Evolutionary conservation across 35 echinoderm and acorn worm genomes (phyloP), one percentile per base, ranked within the genome.

Genomic region (Hemicentrotus pulcherrimus): DNA sequence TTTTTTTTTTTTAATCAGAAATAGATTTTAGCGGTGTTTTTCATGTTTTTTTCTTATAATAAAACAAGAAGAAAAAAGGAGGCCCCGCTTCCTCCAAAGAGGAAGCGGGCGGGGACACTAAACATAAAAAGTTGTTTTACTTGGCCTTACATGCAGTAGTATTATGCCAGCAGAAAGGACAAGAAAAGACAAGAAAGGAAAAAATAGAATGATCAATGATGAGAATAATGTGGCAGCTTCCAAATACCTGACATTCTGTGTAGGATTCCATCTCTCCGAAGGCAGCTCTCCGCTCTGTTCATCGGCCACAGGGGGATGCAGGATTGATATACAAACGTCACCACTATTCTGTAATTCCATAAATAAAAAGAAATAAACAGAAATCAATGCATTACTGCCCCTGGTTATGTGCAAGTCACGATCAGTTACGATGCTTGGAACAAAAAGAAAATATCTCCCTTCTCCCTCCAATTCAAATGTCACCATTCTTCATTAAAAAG

Each of bases 221-320:
- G 46, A 47, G 31, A 94, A 94, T 47, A n/a, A 46, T n/a, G 13
- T 24, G 59, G 22, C 31, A 31, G 59, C 31, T 30, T 60, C 59
- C 31, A 52, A 95, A 96, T 85, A 99, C 98, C 98, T 97, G 91
- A 99, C 98, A 95, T 96, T 99, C 86, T 99, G 98, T 96, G 98
- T 99, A 22, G 98, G 98, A 94, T 99, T 99, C 98, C 98, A 99
- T 92, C 98, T 99, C 95, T 99, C 98, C 59, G 98, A 99, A 16
- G 98, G 97, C 60, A 99, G 89, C 60, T 99, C 98, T 55, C 98
- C 98, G 90, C 98, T 99, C 89, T 97, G 97, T 95, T 97, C 97
- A 91, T 99, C 98, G 60, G 97, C 98, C 94, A 99, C 96, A 32
- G 98, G 98, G 28, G 98, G 98, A 89, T 99, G 98, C 35, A 99